Evolutionary conservation across 2,113 vertebrate species (phyloP).

Genomic region (Megaleporinus macrocephalus): DNA sequence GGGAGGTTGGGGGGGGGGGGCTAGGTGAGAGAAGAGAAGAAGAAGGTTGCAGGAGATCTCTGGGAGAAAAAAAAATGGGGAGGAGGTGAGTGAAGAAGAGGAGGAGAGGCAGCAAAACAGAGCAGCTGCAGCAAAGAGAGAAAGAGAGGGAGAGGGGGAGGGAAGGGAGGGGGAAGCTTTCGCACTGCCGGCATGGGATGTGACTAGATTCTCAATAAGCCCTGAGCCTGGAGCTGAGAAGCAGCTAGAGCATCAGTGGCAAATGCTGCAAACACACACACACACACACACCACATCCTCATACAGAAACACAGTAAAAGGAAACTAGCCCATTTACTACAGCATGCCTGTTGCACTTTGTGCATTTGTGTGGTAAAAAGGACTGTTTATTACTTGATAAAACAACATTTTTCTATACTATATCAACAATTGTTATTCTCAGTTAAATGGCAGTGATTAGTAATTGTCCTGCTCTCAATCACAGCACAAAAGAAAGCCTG

Average conservation of each 20-base stretch:
- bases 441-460: no score
- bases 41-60: slow-evolving; percentile 19
- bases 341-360: not conserved
- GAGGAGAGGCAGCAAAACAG: slow-evolving; percentile 87
- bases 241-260: not conserved
- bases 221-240: slow-evolving; percentile 77
- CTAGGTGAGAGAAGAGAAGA: slow-evolving; percentile 21
- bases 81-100: slow-evolving; percentile 98
- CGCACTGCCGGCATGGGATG: slow-evolving; percentile 99
- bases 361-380: not conserved
- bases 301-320: slow-evolving; percentile 1
- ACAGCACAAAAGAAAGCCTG: no score
- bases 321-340: not conserved
- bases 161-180: slow-evolving; percentile 98
- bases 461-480: no score
- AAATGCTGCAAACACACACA: slow-evolving; percentile 53
- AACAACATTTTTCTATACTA: no score
- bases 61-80: slow-evolving; percentile 77
- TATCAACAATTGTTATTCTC: no score
- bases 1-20: slow-evolving; percentile 83
- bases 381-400: not conserved
- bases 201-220: slow-evolving; percentile 99
- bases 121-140: slow-evolving; percentile 46
- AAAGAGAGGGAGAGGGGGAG: slow-evolving; percentile 13
- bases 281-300: not conserved